These are phyloP conservation scores for Dryadula phaetusa DNA, from an alignment of 2,888 invertebrate genomes.

Conservation along the genomic window DNA sequence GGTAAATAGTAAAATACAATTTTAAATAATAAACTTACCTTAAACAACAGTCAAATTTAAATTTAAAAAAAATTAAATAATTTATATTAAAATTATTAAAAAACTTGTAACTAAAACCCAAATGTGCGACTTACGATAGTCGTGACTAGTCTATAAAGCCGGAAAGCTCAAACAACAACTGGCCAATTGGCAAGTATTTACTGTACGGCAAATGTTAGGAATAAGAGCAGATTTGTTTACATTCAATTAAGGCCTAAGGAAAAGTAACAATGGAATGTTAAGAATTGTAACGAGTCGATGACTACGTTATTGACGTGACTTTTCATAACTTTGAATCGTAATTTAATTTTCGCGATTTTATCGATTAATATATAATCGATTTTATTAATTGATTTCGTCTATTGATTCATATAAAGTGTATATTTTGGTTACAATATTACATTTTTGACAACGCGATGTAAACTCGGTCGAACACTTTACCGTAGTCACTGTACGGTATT, in stretches of 20 bases:
- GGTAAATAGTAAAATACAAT: too few relatives aligned
- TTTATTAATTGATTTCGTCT: too few relatives aligned
- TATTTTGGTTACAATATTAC: too few relatives aligned
- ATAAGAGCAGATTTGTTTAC: slow-evolving; percentile 55
- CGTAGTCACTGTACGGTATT: too few relatives aligned
- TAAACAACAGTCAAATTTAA: too few relatives aligned
- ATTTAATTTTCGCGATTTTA: too few relatives aligned
- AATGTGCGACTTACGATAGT: not conserved
- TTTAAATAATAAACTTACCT: too few relatives aligned
- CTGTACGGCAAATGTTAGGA: slow-evolving; percentile 49
- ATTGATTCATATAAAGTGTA: too few relatives aligned
- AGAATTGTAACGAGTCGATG: not conserved
- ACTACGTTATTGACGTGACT: not conserved
- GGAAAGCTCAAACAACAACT: slow-evolving; percentile 39
- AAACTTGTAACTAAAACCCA: not conserved
- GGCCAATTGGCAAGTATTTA: slow-evolving; percentile 49
- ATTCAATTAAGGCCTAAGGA: slow-evolving; percentile 55
- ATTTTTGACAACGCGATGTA: too few relatives aligned
- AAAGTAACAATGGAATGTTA: slow-evolving; percentile 24
- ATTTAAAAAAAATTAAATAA: not conserved
- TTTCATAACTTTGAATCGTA: not conserved
- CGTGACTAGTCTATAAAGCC: slow-evolving; percentile 20
- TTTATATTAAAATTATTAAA: not conserved
- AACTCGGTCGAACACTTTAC: too few relatives aligned
- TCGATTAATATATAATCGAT: too few relatives aligned